A percentile compares a stretch with the other conserved stretches of the same genome.
phyloP scores from a whole-genome alignment of 2,888 invertebrate genomes.

The Teinopalpus imperialis region DNA sequence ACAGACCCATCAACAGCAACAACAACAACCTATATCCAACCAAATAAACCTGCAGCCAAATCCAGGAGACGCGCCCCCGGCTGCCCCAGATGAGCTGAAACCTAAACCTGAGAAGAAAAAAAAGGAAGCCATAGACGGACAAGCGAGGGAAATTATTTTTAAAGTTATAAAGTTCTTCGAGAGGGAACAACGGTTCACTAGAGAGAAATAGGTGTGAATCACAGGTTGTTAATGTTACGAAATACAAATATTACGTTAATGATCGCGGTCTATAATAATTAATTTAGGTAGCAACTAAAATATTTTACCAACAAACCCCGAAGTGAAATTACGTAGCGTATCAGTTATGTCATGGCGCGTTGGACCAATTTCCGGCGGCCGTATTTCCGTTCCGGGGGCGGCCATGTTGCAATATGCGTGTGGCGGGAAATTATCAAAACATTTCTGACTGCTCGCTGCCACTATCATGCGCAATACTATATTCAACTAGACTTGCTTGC shows the following conservation, averaged over 20 bases:
- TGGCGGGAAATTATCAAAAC: constrained; percentile 21
- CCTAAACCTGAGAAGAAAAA: constrained; percentile 63
- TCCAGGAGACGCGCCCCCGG: constrained; percentile 27
- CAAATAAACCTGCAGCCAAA: constrained; percentile 27
- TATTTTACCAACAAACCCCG: not conserved
- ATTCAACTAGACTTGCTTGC: too few species aligned
- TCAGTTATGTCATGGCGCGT: constrained; percentile 15
- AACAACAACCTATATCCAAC: constrained; percentile 29
- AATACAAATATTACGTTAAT: too few species aligned
- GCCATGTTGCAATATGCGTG: constrained; percentile 17
- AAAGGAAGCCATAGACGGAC: constrained; percentile 72
- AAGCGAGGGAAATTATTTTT: constrained; percentile 71
- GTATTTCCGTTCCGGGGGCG: constrained; percentile 22
- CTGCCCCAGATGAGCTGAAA: constrained; percentile 36
- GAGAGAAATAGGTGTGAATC: too few species aligned
- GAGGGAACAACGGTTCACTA: constrained; percentile 74
- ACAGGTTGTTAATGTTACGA: too few species aligned
- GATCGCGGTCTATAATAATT: too few species aligned
- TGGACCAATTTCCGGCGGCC: constrained; percentile 26
- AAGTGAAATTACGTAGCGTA: not conserved
- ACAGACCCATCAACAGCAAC: too few species aligned
- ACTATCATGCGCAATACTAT: too few species aligned
- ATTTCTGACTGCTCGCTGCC: too few species aligned
- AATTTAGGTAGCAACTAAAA: too few species aligned
- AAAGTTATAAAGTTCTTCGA: constrained; percentile 76